Percentiles rank a stretch among this genome's conserved stretches.
phyloP scores from a whole-genome alignment of 2,797 vertebrate genomes.

The Champsocephalus esox region DNA sequence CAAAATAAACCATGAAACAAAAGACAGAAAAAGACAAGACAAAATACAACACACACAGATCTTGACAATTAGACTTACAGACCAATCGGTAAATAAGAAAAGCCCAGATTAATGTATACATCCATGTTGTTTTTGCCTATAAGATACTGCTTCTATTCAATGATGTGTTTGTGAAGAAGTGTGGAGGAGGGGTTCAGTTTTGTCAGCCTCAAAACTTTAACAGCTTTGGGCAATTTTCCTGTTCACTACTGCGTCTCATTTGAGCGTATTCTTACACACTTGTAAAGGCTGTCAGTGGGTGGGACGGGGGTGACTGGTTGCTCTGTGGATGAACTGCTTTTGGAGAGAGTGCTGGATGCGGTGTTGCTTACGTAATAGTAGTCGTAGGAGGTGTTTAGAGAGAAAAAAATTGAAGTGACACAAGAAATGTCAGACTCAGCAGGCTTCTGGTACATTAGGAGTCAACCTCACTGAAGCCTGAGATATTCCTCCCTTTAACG shows the following conservation, averaged over 20 bases:
- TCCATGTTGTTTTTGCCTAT: background rate
- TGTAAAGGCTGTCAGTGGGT: slow-evolving; percentile 65
- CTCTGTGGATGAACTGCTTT: slow-evolving; percentile 51
- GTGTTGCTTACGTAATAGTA: slow-evolving; percentile 54
- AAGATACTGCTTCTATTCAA: slow-evolving; percentile 11
- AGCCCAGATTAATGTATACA: background rate
- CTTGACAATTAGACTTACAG: background rate
- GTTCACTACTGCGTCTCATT: slow-evolving; percentile 33
- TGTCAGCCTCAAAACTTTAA: slow-evolving; percentile 9
- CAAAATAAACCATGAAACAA: too few relatives aligned
- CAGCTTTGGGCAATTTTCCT: slow-evolving; percentile 34
- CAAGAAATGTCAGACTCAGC: slow-evolving; percentile 64
- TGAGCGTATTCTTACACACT: slow-evolving; percentile 51
- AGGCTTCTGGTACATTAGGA: slow-evolving; percentile 39
- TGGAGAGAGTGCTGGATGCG: slow-evolving; percentile 34
- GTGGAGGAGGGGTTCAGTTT: too few relatives aligned
- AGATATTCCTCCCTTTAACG: slow-evolving; percentile 2
- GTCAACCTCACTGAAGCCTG: slow-evolving; percentile 29
- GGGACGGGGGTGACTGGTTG: slow-evolving; percentile 52
- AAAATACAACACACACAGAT: too few relatives aligned
- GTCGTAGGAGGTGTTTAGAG: slow-evolving; percentile 61
- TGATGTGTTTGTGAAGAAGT: background rate
- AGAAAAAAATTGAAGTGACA: slow-evolving; percentile 36
- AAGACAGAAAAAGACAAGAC: too few relatives aligned
- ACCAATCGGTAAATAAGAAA: background rate